Evolutionary conservation across 2,888 invertebrate genomes (phyloP).

Genomic region (Dinocampus coccinellae): DNA sequence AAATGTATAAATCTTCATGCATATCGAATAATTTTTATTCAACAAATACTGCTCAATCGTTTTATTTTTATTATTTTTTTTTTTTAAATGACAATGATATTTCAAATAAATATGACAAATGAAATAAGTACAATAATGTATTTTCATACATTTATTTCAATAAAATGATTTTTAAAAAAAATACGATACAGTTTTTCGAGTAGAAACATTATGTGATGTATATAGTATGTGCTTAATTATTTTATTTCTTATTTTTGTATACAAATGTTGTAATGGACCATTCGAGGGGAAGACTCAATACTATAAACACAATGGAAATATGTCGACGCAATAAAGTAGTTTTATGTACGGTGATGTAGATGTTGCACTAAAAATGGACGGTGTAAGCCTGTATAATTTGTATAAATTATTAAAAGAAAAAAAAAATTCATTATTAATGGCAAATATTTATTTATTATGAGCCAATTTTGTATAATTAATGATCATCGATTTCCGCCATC

Average conservation of each 20-base stretch:
- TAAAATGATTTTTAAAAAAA: slow-evolving; percentile 33
- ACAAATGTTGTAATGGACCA: not conserved
- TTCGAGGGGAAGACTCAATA: slow-evolving; percentile 4
- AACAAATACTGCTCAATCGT: not conserved
- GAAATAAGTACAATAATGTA: slow-evolving; percentile 5
- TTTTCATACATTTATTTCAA: slow-evolving; percentile 43
- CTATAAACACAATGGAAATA: slow-evolving; percentile 16
- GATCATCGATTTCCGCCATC: too few species aligned
- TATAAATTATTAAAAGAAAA: not conserved
- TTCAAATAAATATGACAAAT: slow-evolving; percentile 1
- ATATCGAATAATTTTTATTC: not conserved
- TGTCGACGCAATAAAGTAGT: slow-evolving; percentile 51
- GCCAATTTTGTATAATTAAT: not conserved
- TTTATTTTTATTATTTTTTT: slow-evolving; percentile 8
- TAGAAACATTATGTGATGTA: not conserved
- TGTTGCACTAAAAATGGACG: not conserved
- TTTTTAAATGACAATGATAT: not conserved
- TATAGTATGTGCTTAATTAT: not conserved
- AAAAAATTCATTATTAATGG: not conserved
- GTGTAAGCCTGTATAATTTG: not conserved
- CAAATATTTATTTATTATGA: not conserved
- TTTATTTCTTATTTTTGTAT: not conserved
- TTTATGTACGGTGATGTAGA: not conserved
- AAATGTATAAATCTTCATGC: not conserved
- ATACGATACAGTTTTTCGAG: slow-evolving; percentile 32